phyloP scores from a whole-genome alignment of 2,113 vertebrate species.

The Strix aluco region DNA sequence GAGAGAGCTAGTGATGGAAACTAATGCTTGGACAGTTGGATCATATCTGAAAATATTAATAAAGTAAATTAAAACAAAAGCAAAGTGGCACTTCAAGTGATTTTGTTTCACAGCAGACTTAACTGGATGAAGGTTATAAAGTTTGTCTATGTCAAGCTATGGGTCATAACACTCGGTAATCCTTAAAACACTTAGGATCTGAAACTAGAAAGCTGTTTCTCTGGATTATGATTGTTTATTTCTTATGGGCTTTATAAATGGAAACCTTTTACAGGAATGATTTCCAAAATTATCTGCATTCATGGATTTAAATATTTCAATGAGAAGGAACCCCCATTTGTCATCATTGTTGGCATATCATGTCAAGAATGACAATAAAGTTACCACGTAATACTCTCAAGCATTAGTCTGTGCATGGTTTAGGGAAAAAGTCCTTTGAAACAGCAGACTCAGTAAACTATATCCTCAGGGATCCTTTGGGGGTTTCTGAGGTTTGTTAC shows the following conservation, averaged over 20 bases:
- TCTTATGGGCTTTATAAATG: background rate
- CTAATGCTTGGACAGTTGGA: background rate
- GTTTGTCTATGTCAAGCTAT: background rate
- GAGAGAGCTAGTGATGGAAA: background rate
- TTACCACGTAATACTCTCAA: background rate
- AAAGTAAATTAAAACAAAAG: background rate
- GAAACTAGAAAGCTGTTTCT: background rate
- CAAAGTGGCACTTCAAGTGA: background rate
- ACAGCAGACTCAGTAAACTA: background rate
- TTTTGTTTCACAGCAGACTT: background rate
- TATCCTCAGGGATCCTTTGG: background rate
- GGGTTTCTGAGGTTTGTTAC: background rate
- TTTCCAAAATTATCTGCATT: background rate
- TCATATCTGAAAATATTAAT: background rate
- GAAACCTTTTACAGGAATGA: background rate
- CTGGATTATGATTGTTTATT: background rate
- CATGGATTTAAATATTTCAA: background rate
- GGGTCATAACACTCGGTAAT: background rate
- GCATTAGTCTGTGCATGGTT: background rate
- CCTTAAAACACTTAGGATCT: background rate
- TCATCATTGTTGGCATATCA: background rate
- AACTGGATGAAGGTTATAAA: background rate
- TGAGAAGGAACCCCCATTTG: background rate
- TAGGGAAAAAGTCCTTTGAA: background rate
- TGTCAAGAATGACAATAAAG: background rate